Percentiles rank a stretch among this genome's conserved stretches.
Evolutionary conservation across 2,888 invertebrate genomes (phyloP).

Genomic region (Branchipolynoe longqiensis): DNA sequence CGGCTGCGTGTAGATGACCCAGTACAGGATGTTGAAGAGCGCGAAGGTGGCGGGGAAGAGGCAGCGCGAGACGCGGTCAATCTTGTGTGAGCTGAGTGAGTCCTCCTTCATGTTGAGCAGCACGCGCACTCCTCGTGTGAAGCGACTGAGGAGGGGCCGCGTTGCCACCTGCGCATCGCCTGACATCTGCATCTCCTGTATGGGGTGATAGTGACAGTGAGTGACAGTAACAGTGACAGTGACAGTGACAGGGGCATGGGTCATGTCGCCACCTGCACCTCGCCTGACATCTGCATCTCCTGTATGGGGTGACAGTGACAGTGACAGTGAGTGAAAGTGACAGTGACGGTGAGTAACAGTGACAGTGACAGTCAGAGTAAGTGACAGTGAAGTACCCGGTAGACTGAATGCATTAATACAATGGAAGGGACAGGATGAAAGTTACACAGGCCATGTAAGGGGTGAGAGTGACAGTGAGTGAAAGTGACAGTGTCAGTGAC

Average conservation of each 20-base stretch:
- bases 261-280: neutral
- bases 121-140: neutral
- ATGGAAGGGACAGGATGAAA: too few species aligned
- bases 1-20: constrained; percentile 49
- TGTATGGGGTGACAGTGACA: too few species aligned
- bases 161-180: neutral
- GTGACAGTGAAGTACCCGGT: too few species aligned
- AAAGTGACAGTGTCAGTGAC: too few species aligned
- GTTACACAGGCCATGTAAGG: neutral
- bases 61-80: constrained; percentile 46
- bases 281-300: constrained; percentile 18
- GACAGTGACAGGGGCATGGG: too few species aligned
- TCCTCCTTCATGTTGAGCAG: constrained; percentile 40
- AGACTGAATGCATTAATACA: too few species aligned
- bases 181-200: constrained; percentile 18
- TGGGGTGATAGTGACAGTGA: too few species aligned
- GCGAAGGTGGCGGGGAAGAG: constrained; percentile 52
- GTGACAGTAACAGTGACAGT: too few species aligned
- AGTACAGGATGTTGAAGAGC: constrained; percentile 57
- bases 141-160: neutral
- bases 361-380: too few species aligned
- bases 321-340: too few species aligned
- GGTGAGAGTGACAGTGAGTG: too few species aligned
- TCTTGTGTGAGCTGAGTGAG: constrained; percentile 30
- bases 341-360: too few species aligned